Base-by-base conservation (phyloP, 2,113 vertebrate species). In the Pungitius pungitius region DNA sequence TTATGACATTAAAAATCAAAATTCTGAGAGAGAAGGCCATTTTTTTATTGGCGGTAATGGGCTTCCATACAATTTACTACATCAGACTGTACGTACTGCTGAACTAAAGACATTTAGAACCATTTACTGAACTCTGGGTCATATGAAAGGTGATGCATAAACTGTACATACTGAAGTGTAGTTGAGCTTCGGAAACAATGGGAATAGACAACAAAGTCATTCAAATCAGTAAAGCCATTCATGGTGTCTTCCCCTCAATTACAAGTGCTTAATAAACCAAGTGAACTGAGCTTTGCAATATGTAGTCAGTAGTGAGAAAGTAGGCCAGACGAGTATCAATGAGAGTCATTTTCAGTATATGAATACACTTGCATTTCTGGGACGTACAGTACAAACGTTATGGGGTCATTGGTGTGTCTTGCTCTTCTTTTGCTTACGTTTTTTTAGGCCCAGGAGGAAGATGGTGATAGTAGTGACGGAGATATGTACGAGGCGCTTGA, bases 401-500 rank as follows among this genome's bases (percentile, higher is more conserved):
- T 15, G 40, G 24, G 14, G 4, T 55, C 0, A 55, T 55, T 17
- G 7, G 26, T 54, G 26, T 54, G 0, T 47, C 30, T 30, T 37
- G 3, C 4, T 64, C 6, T 14, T 55, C 4, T 57, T 18, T 62
- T 3, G 27, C 43, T 39, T 52, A 1, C 67, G 8, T 78, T 84
- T 60, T n/a, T 84, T 27, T 18, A 45, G 27, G 18, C 76, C 40
- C 86, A 83, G 76, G 58, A 96, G 93, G 94, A 87, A 55, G 85
- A 87, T 75, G 93, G 92, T 1, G 94, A 92, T 22, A 94, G 92
- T 3, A 95, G 92, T 49, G 95, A 95, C 27, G 95, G 82, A 60
- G 96, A 98, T 57, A 95, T 82, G 80, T 99, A 99, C 77, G 96
- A 98, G 90, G 96, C 96, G 58, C 93, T 98, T 78, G 94, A 93